These are phyloP conservation scores for Caenorhabditis macrosperma DNA, from an alignment of 2,888 invertebrate species.

Conservation along the genomic window DNA sequence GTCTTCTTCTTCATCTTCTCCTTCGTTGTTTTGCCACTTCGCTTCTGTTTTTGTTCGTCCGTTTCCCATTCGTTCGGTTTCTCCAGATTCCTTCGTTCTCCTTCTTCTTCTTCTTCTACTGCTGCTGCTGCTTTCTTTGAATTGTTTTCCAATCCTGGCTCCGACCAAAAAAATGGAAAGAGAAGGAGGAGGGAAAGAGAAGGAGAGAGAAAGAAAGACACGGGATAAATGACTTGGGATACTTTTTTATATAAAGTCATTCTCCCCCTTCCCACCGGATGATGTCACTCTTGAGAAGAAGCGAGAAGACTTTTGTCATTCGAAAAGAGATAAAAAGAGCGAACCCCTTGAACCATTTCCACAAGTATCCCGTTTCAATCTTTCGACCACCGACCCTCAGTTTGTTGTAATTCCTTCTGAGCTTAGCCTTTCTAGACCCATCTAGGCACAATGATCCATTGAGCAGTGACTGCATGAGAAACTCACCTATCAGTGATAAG, in stretches of 20 bases:
- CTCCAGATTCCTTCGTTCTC: neutral
- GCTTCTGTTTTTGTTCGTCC: constrained; percentile 9
- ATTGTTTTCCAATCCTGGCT: constrained; percentile 7
- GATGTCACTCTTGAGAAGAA: neutral
- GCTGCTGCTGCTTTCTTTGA: neutral
- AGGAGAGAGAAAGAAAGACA: neutral
- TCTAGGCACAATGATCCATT: no score
- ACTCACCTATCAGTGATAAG: no score
- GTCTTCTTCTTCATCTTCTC: constrained; percentile 9
- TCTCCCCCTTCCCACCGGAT: neutral
- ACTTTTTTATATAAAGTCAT: neutral
- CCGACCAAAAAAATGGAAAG: neutral
- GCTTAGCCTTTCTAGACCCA: no score
- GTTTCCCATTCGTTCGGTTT: neutral
- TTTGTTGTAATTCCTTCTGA: neutral
- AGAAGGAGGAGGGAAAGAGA: neutral
- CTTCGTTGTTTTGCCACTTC: constrained; percentile 21
- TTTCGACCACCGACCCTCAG: neutral
- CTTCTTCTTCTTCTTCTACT: constrained; percentile 5
- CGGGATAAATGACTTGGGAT: neutral
- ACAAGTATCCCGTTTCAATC: constrained; percentile 35
- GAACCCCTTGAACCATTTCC: constrained; percentile 29
- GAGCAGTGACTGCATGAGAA: no score
- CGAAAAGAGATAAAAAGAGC: constrained; percentile 1
- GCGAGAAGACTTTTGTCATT: neutral